Evolutionary conservation across 1,140 invertebrate genomes (phyloP), one percentile per base, ranked within the genome.

Genomic region (Geopemphigus sp.): DNA sequence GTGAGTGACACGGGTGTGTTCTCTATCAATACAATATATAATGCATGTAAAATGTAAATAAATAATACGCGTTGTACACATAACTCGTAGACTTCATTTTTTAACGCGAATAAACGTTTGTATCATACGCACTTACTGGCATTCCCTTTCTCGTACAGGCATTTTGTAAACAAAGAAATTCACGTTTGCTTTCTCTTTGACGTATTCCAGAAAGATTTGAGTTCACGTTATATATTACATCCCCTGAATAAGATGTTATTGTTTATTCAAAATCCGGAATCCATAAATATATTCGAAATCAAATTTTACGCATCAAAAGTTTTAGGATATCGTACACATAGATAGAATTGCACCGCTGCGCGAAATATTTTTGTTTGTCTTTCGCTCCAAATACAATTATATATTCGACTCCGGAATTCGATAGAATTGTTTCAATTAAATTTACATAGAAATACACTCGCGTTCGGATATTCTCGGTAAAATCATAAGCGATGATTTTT

Each of bases 31-130:
- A 29, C 59, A 32, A 8, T 63, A 63, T 11, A 29, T 63, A 39
- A 39, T 39, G 32, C 8, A 39, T 39, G 8, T 39, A 8, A 39
- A 39, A 39, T 39, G 8, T 39, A 8, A 39, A 39, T 39, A 39
- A 39, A 39, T 39, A 39, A 39, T 39, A 39, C 8, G 32, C 8
- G 32, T 39, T 39, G 8, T 39, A 39, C 15, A 63, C 17, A 0
- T 64, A 64, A 64, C 63, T n/a, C 11, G 32, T 66, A 22, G 32
- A 66, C n/a, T 39, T 66, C 39, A 47, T 66, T 22, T 45, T 66
- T 66, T n/a, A 32, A 63, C 8, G 15, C 19, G 26, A 63, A 66
- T 45, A 22, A 50, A 50, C 22, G 14, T 50, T 68, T 50, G 12
- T 19, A 47, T 2, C 4, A 50, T 50, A 26, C 12, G 1, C 39